Base-by-base conservation (phyloP, 1,140 invertebrate genomes). In the Dermatophagoides farinae region DNA sequence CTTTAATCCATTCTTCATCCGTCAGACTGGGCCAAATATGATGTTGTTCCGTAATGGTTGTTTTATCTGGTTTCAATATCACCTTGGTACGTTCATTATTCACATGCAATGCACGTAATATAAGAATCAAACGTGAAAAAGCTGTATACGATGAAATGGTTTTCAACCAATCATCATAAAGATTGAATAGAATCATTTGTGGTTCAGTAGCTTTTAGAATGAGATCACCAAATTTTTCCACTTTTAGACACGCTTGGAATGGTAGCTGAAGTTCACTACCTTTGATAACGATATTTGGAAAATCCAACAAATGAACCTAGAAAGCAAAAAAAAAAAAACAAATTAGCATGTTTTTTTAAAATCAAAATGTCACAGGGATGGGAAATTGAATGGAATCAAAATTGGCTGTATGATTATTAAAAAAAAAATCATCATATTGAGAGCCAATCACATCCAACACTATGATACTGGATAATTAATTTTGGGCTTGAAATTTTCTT, bases 281-380 rank as follows among this genome's bases (percentile, higher is more conserved):
- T 73, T 99, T 99, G 74, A 99, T 99, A 16, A 99, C 95, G 73
- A 99, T 98, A 71, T 99, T 99, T 0, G 96, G 95, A 74, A 99
- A 99, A 74, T 98, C 96, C 0, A 98, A 77, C 68, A 98, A 81
- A 77, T 98, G 95, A 25, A 98, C 90, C 70, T 70, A 62, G 37
- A 23, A 62, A 2, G 22, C 6, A 46, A 31, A 16, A 62, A 20
- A 31, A 31, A 31, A 2, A 22, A 12, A 52, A 9, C 38, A 63
- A 61, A 51, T 47, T 10, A 61, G 5, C 2, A 31, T 31, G 31
- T 31, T 31, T 31, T 31, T 8, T 31, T n/a, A 49, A 39, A 46
- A 50, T 46, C 37, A 12, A 49, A 43, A 62, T 61, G 51, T 61
- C 31, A 37, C 38, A 61, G 38, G 31, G 31, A 54, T 50, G 25